Base-by-base conservation (phyloP, 1,140 invertebrate species). In the Orussus abietinus region DNA sequence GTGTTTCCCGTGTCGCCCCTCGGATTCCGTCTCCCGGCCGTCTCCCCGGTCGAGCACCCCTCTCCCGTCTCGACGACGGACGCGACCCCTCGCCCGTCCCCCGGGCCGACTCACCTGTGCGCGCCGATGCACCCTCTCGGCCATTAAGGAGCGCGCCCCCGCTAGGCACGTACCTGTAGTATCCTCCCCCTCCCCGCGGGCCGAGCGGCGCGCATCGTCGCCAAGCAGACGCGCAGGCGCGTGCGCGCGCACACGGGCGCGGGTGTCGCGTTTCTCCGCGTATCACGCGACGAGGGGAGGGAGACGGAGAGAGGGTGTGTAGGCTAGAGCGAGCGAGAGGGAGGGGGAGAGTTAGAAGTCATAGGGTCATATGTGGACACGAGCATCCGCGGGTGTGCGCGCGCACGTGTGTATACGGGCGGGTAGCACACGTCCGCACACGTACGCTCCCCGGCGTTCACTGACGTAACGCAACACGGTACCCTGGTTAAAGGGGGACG, bases 81-180 rank as follows among this genome's bases (percentile, higher is more conserved):
- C 41, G 46, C 43, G 39, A n/a, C 45, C 52, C 45, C 48, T 44
- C 44, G 22, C 33, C 21, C 15, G 6, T 40, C 21, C 6, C 22
- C 10, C 28, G 3, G 12, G 12, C 26, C 19, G n/a, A 37, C 37
- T 33, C 43, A 38, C 41, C 34, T 36, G 13, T 30, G 17, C 32
- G 25, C 18, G 38, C 6, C 11, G 19, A 15, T 40, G 29, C 12
- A 21, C 3, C 21, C 18, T 6, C 31, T 18, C 31, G 4, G 4
- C 4, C 15, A n/a, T n/a, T n/a, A n/a, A n/a, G n/a, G n/a, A 2
- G 12, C 14, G 31, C 47, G 45, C 51, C 51, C 47, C 45, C 48
- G 15, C 33, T 26, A 39, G 30, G 37, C 32, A 40, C 38, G 15
- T 34, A 38, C 35, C 37, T 41, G 30, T 25, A 26, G 36, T 38